These are phyloP conservation scores for Eupelmus urozonus DNA, from an alignment of 2,888 invertebrate genomes.

Conservation along the genomic window DNA sequence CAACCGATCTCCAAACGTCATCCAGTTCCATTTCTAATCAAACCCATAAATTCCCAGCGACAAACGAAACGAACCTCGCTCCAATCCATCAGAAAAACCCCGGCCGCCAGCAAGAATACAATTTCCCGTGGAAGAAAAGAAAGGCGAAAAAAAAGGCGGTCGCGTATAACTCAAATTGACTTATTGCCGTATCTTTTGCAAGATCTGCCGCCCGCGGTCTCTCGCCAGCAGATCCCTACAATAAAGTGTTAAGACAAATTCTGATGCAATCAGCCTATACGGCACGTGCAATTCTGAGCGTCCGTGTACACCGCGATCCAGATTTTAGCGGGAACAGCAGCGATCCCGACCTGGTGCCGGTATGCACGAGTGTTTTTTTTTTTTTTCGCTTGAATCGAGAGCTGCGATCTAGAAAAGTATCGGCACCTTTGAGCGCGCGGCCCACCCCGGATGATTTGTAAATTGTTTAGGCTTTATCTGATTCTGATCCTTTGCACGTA, in stretches of 20 bases:
- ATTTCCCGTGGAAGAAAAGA: neutral
- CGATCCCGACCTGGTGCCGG: neutral
- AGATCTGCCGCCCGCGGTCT: conserved; percentile 1
- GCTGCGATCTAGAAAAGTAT: conserved; percentile 37
- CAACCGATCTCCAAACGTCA: too few species aligned
- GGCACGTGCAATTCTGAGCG: neutral
- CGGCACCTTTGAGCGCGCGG: neutral
- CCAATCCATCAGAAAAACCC: too few species aligned
- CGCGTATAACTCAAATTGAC: conserved; percentile 11
- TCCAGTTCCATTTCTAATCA: too few species aligned
- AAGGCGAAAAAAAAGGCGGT: neutral
- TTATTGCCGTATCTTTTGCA: conserved; percentile 13
- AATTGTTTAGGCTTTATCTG: conserved; percentile 21
- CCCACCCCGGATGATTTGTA: conserved; percentile 20
- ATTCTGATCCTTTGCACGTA: neutral
- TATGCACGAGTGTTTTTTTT: neutral
- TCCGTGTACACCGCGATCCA: conserved; percentile 29
- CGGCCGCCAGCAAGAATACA: too few species aligned
- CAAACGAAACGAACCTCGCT: neutral
- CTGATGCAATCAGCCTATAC: conserved; percentile 39
- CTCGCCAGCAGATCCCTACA: neutral
- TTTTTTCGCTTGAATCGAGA: conserved; percentile 31
- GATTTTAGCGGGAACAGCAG: conserved; percentile 42
- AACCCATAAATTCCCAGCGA: neutral
- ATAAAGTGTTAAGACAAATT: conserved; percentile 39